Conservation (phyloP, 2,113 vertebrate species). For the Gallinago jamesoni region DNA sequence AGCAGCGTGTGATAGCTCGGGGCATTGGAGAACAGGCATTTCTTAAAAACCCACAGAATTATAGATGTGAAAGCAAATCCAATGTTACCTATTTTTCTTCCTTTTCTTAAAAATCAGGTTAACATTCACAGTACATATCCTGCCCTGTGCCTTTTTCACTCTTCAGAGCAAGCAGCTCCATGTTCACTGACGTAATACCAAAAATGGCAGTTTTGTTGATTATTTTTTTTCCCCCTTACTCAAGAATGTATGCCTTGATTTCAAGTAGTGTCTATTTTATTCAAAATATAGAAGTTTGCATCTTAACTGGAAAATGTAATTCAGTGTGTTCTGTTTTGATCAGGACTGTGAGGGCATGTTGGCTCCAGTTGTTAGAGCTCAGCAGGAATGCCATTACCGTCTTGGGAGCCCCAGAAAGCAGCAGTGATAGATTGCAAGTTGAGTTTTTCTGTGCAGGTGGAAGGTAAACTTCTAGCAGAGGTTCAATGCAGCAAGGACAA, state of each 20-base stretch:
- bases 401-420: neutral
- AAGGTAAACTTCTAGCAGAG: neutral
- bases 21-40: neutral
- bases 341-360: neutral
- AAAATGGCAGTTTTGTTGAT: neutral
- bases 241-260: neutral
- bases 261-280: neutral
- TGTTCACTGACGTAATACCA: neutral
- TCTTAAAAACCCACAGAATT: neutral
- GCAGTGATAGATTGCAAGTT: neutral
- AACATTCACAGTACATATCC: neutral
- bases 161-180: neutral
- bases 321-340: neutral
- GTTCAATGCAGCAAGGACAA: neutral
- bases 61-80: neutral
- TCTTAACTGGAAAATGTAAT: neutral
- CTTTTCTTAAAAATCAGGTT: neutral
- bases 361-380: neutral
- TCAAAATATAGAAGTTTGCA: neutral
- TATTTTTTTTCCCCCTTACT: neutral
- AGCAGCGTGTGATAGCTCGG: neutral
- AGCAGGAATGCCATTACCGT: neutral
- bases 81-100: neutral
- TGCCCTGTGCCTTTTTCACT: neutral
- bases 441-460: neutral